Evolutionary conservation across 2,113 vertebrate genomes (phyloP).

Genomic region (Myrmophylax atrothorax): DNA sequence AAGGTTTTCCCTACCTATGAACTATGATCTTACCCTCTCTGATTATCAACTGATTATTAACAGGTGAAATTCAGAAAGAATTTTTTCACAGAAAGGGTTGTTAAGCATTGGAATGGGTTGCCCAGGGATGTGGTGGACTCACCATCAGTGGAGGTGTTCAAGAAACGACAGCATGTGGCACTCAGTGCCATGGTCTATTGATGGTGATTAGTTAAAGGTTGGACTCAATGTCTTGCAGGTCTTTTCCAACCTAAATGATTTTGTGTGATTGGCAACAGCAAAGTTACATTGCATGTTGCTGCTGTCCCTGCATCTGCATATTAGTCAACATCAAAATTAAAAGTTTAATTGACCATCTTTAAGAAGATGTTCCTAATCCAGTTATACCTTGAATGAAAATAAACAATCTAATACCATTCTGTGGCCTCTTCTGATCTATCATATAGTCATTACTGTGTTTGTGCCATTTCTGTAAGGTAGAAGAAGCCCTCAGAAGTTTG

Average conservation of each 20-base stretch:
- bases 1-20: background rate
- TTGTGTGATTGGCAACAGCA: background rate
- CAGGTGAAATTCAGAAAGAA: background rate
- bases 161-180: rapidly evolving
- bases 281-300: background rate
- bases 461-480: background rate
- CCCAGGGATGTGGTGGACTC: no score
- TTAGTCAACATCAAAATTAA: constrained; percentile 38
- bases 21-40: background rate
- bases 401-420: background rate
- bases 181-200: background rate
- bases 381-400: background rate
- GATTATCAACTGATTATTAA: background rate
- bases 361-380: background rate
- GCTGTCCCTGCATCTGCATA: background rate
- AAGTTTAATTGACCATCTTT: background rate
- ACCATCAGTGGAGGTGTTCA: background rate
- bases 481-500: background rate
- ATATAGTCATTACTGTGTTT: background rate
- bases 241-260: background rate
- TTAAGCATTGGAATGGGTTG: background rate
- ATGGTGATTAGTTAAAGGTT: background rate
- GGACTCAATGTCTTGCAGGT: background rate
- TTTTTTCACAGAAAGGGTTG: background rate
- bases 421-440: background rate